These are phyloP conservation scores for Metridium senile DNA, from an alignment of 92 coral and sea anemone genomes.

Conservation along the genomic window DNA sequence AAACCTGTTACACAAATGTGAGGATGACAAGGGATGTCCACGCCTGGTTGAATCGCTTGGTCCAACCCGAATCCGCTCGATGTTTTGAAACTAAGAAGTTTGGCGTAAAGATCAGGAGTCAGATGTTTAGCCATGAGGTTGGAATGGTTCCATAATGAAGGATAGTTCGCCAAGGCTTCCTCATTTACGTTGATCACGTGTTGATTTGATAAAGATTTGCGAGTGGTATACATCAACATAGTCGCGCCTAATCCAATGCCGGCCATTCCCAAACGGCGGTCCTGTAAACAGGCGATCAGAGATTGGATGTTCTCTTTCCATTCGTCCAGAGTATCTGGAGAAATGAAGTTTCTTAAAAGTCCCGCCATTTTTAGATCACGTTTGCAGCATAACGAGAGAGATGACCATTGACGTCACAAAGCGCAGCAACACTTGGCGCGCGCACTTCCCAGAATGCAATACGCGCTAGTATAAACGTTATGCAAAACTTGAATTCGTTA, in stretches of 20 bases:
- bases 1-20: constrained; percentile 24
- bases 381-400: neutral
- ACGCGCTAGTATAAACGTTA: neutral
- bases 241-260: constrained; percentile 42
- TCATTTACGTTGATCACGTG: constrained; percentile 28
- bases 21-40: constrained; percentile 53
- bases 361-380: constrained; percentile 39
- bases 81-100: constrained; percentile 40
- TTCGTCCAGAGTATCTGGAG: constrained; percentile 45
- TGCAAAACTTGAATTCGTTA: neutral
- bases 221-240: constrained; percentile 29
- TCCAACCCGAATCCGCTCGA: constrained; percentile 51
- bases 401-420: constrained; percentile 4
- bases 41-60: constrained; percentile 57
- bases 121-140: constrained; percentile 62
- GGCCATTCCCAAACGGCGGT: constrained; percentile 40
- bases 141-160: constrained; percentile 60
- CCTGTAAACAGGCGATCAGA: constrained; percentile 12
- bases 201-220: constrained; percentile 11
- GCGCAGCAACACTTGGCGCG: neutral
- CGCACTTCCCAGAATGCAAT: neutral
- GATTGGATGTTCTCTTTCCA: constrained; percentile 20
- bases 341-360: constrained; percentile 33
- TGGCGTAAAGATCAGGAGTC: constrained; percentile 60
- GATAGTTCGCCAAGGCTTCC: constrained; percentile 51